Conservation (phyloP, 1,140 invertebrate species). For the Micrasema minimum region DNA sequence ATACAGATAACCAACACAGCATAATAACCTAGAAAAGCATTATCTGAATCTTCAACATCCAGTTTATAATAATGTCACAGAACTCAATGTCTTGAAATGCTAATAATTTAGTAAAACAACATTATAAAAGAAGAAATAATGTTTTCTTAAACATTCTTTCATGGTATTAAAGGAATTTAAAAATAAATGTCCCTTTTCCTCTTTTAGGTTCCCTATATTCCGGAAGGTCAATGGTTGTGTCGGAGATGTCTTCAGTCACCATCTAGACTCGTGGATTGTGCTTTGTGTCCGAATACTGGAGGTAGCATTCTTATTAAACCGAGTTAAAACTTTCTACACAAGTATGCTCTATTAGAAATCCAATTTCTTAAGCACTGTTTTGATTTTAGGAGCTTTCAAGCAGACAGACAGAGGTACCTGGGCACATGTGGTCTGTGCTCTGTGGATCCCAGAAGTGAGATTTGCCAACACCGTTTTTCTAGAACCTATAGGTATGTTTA, state of each 20-base stretch:
- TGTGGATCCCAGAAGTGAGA: slow-evolving; percentile 99
- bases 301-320: slow-evolving; percentile 61
- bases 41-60: no score
- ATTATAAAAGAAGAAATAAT: no score
- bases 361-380: not conserved
- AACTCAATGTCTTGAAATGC: no score
- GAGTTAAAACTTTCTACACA: not conserved
- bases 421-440: slow-evolving; percentile 98
- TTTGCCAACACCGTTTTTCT: slow-evolving; percentile 98
- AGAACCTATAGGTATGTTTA: slow-evolving; percentile 93
- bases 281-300: slow-evolving; percentile 96
- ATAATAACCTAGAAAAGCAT: no score
- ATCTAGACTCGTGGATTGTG: slow-evolving; percentile 94
- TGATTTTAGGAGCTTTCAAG: slow-evolving; percentile 89
- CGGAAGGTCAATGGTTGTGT: slow-evolving; percentile 98
- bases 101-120: no score
- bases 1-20: no score
- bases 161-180: no score
- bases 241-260: slow-evolving; percentile 94
- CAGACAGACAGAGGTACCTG: slow-evolving; percentile 96
- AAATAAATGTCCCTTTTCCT: no score
- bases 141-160: no score
- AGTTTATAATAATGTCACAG: no score
- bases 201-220: slow-evolving; percentile 89
- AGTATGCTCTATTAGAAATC: not conserved